Evolutionary conservation across 2,113 vertebrate species (phyloP), one percentile per base, ranked within the genome.

Genomic region (Tapirus terrestris): DNA sequence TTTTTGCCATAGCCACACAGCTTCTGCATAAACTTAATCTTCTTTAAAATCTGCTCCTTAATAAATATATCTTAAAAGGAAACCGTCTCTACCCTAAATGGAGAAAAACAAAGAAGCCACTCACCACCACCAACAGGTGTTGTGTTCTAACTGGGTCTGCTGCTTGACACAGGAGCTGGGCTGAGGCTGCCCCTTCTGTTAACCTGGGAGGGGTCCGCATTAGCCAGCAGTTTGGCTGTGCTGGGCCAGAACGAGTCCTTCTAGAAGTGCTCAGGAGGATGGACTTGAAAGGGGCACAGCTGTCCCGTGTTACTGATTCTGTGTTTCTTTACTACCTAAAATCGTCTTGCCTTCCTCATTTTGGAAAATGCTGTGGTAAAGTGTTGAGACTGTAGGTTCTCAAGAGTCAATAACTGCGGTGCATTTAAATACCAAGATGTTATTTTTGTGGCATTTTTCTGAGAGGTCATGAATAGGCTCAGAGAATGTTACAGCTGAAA

Each of bases 31-130:
- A 76, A 90, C 60, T 51, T 27, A 43, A 65, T 39, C 7, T 51
- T 90, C 53, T 95, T 81, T 68, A 85, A 77, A 89, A 86, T 67
- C 39, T 53, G n/a, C 36, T 63, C 31, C n/a, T 80, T 85, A 76
- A 67, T 67, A 93, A 67, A 61, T 7, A 36, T 27, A 4, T 45
- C 80, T 88, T 92, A 82, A 65, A 94, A 96, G 87, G 33, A 76
- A 92, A 39, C 17, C 25, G 12, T 23, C n/a, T 96, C 48, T 79
- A 60, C 23, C 39, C 27, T 65, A 51, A 14, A 39, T 43, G 92
- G 76, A 70, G 33, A 93, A 95, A 83, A 89, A 58, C 29, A 87
- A 89, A 85, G 72, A 63, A 73, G 31, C n/a, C 31, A 82, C 53
- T 51, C 1, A 16, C 18, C 2, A 17, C 25, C 6, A 27, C 11